Evolutionary conservation across 2,797 vertebrate species (phyloP).

Genomic region (Peromyscus eremicus): DNA sequence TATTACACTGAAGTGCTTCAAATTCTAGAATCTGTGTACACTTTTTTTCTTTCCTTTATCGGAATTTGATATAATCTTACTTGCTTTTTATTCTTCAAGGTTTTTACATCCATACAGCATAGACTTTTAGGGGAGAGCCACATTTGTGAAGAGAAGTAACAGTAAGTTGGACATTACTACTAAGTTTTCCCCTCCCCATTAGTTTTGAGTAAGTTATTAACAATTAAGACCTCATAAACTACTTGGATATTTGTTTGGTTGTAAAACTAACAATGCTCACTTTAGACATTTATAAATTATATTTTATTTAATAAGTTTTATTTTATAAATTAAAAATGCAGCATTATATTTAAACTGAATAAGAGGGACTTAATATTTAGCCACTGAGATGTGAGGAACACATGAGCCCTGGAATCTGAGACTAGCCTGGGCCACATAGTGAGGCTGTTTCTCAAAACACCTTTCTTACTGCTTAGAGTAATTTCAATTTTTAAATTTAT

Average conservation of each 20-base stretch:
- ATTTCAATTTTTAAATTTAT: not conserved
- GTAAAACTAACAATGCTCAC: not conserved
- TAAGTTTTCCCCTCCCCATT: not conserved
- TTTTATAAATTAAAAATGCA: not conserved
- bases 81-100: not conserved
- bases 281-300: not conserved
- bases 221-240: not conserved
- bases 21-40: not conserved
- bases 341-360: not conserved
- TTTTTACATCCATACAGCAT: not conserved
- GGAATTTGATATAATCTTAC: not conserved
- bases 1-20: not conserved
- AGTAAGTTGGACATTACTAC: not conserved
- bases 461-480: not conserved
- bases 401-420: not conserved
- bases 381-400: not conserved
- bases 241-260: not conserved
- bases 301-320: not conserved
- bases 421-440: not conserved
- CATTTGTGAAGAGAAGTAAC: not conserved
- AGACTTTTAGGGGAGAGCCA: not conserved
- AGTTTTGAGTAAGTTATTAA: constrained; percentile 12
- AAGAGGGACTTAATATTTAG: not conserved
- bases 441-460: not conserved
- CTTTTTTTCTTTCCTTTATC: not conserved